Base-by-base conservation (phyloP, 2,888 invertebrate species). In the Melanostoma scalare region DNA sequence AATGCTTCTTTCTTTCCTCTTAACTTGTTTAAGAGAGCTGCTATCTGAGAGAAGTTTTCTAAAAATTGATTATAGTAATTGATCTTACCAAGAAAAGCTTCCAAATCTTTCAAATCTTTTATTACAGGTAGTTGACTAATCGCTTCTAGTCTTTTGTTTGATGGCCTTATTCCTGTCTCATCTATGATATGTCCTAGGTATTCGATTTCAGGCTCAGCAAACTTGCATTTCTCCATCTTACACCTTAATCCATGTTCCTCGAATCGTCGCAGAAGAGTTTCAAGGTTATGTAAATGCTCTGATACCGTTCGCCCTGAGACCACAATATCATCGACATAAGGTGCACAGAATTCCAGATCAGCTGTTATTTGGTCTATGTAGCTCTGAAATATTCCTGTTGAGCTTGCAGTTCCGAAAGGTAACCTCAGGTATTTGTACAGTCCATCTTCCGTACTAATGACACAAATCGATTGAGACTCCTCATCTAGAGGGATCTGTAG, bases 61-160 rank as follows among this genome's bases (percentile, higher is more conserved):
- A 85, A 55, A 38, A 81, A 85, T 65, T 85, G 85, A 6, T 73
- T 71, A 44, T 80, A 82, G 46, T 85, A 85, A 44, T 80, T 80
- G 9, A 84, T 58, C 69, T 82, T 81, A 36, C 79, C 85, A 40
- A 85, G 74, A 36, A 84, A 77, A 8, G 79, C 36, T 56, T 76
- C 69, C 31, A 75, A 10, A 36, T 50, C 55, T 36, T 55, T 55
- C 5, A 38, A 9, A 38, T 55, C 20, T 36, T 4, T 35, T 35
- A 72, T 75, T 6, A 31, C 53, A 4, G 67, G 75, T 68, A 85
- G 65, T 9, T 31, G 31, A 33, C 56, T 52, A 42, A 82, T 75
- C 4, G 74, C 80, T 31, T 67, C 61, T 20, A 82, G 9, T n/a
- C 75, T 4, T 38, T 60, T 65, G 38, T 69, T 40, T 8, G 73